Conservation (phyloP, 1,140 invertebrate species). For the Panagrolaimus sp. region DNA sequence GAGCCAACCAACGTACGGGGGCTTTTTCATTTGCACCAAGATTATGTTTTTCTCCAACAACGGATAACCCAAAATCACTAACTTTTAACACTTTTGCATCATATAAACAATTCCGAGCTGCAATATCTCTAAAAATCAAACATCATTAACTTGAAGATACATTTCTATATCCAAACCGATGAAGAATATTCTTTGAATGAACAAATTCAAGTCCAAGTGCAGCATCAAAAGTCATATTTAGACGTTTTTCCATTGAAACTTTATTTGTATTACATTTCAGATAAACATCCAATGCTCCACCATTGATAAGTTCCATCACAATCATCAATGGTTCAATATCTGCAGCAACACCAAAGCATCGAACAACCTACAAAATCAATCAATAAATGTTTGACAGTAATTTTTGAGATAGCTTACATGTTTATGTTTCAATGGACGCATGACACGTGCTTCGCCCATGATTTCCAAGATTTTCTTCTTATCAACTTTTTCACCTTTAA, state of each 20-base stretch:
- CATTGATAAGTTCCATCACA: conserved; percentile 43
- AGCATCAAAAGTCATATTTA: conserved; percentile 26
- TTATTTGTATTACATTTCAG: conserved; percentile 31
- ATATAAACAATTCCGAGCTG: conserved; percentile 64
- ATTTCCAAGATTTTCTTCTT: conserved; percentile 6
- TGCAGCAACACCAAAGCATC: conserved; percentile 30
- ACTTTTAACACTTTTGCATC: conserved; percentile 32
- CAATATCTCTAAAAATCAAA: conserved; percentile 9
- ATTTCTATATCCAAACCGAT: conserved; percentile 87
- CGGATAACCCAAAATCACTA: conserved; percentile 39
- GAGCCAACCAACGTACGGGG: conserved; percentile 37
- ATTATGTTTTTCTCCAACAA: conserved; percentile 22
- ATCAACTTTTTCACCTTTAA: conserved; percentile 10
- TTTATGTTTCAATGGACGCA: conserved; percentile 1
- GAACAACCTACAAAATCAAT: neutral
- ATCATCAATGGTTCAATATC: conserved; percentile 36
- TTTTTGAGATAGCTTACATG: neutral
- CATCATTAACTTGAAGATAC: conserved; percentile 68
- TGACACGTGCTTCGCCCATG: neutral
- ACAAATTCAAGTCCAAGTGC: conserved; percentile 65
- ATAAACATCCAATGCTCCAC: conserved; percentile 37
- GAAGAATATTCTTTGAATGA: conserved; percentile 69
- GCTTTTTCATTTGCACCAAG: conserved; percentile 18
- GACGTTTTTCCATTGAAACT: conserved; percentile 18
- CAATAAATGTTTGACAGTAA: too few species aligned